Evolutionary conservation across 2,113 vertebrate genomes (phyloP).

Genomic region (Petaurus breviceps): DNA sequence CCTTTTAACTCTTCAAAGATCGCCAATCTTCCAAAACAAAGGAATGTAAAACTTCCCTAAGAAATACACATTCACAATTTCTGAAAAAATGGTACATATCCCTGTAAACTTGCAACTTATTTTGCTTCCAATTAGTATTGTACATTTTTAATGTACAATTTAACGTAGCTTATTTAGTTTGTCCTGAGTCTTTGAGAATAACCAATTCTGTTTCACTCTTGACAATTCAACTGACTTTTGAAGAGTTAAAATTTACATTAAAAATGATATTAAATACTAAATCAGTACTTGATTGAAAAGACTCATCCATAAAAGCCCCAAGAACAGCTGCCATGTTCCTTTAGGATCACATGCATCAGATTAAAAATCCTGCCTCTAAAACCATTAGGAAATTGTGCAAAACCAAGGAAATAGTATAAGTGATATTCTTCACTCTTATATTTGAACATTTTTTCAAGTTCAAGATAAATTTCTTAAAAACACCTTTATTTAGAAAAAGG

Average conservation of each 20-base stretch:
- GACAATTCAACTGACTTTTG: slow-evolving; percentile 85
- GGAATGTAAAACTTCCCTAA: slow-evolving; percentile 90
- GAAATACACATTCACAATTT: slow-evolving; percentile 83
- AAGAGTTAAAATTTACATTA: slow-evolving; percentile 88
- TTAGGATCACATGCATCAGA: slow-evolving; percentile 83
- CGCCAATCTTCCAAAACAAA: slow-evolving; percentile 88
- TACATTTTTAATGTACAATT: slow-evolving; percentile 84
- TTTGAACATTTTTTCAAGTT: slow-evolving; percentile 75
- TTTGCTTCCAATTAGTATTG: slow-evolving; percentile 84
- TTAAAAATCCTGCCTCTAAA: slow-evolving; percentile 77
- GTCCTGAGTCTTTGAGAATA: slow-evolving; percentile 88
- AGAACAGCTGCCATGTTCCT: slow-evolving; percentile 86
- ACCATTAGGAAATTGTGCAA: slow-evolving; percentile 68
- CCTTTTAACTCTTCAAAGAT: slow-evolving; percentile 92
- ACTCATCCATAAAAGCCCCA: slow-evolving; percentile 76
- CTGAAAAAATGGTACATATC: slow-evolving; percentile 79
- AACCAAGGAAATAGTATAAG: slow-evolving; percentile 64
- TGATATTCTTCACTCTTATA: slow-evolving; percentile 78
- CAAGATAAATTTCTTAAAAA: slow-evolving; percentile 76
- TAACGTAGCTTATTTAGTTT: slow-evolving; percentile 90
- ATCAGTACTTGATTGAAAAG: slow-evolving; percentile 85
- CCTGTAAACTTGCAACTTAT: slow-evolving; percentile 85
- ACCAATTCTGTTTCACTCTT: slow-evolving; percentile 85
- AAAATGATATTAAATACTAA: slow-evolving; percentile 83
- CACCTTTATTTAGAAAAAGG: slow-evolving; percentile 57